Percentiles rank a stretch among this genome's conserved stretches.
Evolutionary conservation across 2,888 invertebrate genomes (phyloP).

Genomic region (Drosophila meridionalis): DNA sequence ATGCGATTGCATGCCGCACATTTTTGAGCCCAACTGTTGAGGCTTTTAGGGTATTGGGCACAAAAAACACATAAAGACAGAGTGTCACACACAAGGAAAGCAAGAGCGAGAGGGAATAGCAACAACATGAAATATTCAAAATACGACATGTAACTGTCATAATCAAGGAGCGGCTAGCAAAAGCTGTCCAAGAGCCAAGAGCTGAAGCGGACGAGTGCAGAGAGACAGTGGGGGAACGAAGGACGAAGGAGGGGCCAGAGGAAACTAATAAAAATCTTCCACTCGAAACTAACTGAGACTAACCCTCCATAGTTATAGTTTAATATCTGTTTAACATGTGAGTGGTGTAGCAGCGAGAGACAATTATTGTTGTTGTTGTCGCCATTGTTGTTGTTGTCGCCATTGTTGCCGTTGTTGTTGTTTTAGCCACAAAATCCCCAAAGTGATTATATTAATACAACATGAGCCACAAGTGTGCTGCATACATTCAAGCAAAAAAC

Average conservation of each 20-base stretch:
- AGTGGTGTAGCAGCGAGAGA: slow-evolving; percentile 39
- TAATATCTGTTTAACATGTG: slow-evolving; percentile 78
- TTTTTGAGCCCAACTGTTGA: slow-evolving; percentile 33
- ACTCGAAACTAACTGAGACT: slow-evolving; percentile 24
- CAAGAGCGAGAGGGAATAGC: neutral
- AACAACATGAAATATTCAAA: slow-evolving; percentile 53
- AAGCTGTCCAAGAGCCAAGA: slow-evolving; percentile 34
- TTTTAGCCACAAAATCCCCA: slow-evolving; percentile 70
- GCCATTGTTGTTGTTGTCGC: slow-evolving; percentile 19
- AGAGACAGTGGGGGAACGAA: neutral
- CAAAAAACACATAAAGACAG: slow-evolving; percentile 13
- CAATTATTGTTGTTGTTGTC: slow-evolving; percentile 31
- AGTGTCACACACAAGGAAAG: slow-evolving; percentile 1
- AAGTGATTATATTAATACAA: slow-evolving; percentile 81
- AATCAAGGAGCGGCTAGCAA: slow-evolving; percentile 56
- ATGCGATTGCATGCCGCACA: slow-evolving; percentile 44
- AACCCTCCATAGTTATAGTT: slow-evolving; percentile 70
- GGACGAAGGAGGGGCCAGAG: neutral
- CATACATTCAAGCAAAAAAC: slow-evolving; percentile 59
- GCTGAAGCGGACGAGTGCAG: slow-evolving; percentile 17
- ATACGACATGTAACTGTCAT: slow-evolving; percentile 67
- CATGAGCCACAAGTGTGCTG: slow-evolving; percentile 78
- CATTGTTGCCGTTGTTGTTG: slow-evolving; percentile 21
- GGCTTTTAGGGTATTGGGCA: slow-evolving; percentile 38
- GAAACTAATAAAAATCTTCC: slow-evolving; percentile 14